A percentile compares a stretch with the other conserved stretches of the same genome.
These are phyloP conservation scores for Aproaerema taeniolella DNA, from an alignment of 2,888 invertebrate species.

Conservation along the genomic window DNA sequence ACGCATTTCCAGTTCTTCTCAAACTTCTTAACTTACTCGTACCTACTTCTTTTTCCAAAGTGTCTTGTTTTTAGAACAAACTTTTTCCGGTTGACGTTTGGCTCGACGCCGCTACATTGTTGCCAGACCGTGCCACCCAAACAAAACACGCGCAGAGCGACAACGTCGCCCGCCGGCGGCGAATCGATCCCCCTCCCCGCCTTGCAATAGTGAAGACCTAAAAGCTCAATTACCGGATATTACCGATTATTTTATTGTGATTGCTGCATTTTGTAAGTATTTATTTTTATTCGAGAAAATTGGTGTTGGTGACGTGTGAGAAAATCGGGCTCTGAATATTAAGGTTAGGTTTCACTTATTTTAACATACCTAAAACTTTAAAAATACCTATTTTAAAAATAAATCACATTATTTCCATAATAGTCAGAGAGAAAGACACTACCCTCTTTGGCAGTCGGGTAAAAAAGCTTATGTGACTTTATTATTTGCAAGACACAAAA, in stretches of 20 bases:
- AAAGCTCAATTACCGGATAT: constrained; percentile 60
- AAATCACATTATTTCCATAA: too few relatives aligned
- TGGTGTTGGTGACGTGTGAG: neutral
- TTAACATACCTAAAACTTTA: too few relatives aligned
- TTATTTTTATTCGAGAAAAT: neutral
- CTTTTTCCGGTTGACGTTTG: constrained; percentile 7
- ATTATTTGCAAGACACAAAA: too few relatives aligned
- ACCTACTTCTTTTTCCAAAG: too few relatives aligned
- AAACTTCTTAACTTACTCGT: too few relatives aligned
- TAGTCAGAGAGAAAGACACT: too few relatives aligned
- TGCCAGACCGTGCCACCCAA: constrained; percentile 60
- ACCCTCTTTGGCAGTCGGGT: too few relatives aligned
- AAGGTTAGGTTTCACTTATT: too few relatives aligned
- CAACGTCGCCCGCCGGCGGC: constrained; percentile 52
- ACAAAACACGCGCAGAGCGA: constrained; percentile 63
- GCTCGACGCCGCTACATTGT: constrained; percentile 24
- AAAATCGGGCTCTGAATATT: too few relatives aligned
- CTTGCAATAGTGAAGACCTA: constrained; percentile 56
- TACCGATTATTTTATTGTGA: constrained; percentile 37
- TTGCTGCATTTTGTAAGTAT: neutral
- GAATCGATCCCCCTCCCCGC: constrained; percentile 45
- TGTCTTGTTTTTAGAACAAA: neutral
- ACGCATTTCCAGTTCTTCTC: too few relatives aligned
- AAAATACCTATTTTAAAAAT: too few relatives aligned
- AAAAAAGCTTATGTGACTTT: too few relatives aligned